Percentiles rank a stretch among this genome's conserved stretches.
Evolutionary conservation across 2,888 invertebrate species (phyloP).

Genomic region (Omphaloscelis lunosa): DNA sequence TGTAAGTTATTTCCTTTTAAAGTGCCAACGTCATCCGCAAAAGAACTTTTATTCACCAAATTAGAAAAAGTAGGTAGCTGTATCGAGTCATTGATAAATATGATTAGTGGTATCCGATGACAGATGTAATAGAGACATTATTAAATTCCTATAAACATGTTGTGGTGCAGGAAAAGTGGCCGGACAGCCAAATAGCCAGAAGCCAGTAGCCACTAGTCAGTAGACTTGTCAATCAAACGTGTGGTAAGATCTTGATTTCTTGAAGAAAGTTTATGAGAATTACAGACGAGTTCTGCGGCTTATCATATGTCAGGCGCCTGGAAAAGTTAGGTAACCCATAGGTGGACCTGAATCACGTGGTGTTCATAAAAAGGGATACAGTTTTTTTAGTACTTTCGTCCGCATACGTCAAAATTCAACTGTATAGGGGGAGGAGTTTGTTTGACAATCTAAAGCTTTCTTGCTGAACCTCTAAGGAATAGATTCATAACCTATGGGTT

Average conservation of each 20-base stretch:
- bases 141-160: conserved; percentile 56
- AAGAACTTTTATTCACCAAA: conserved; percentile 20
- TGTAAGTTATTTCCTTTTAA: conserved; percentile 10
- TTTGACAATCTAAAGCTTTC: neutral
- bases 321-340: conserved; percentile 47
- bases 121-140: conserved; percentile 73
- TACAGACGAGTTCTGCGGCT: conserved; percentile 60
- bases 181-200: conserved; percentile 31
- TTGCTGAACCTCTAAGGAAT: neutral
- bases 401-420: neutral
- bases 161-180: conserved; percentile 59
- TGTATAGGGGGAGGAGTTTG: neutral
- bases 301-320: conserved; percentile 59
- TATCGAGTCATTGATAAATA: conserved; percentile 46
- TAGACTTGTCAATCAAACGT: conserved; percentile 62
- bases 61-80: conserved; percentile 24
- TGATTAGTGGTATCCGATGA: conserved; percentile 62
- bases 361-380: neutral
- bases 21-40: conserved; percentile 19
- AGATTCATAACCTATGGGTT: too few species aligned
- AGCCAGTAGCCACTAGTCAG: conserved; percentile 13
- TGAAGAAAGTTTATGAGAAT: conserved; percentile 63
- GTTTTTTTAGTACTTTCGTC: neutral
- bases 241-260: conserved; percentile 40
- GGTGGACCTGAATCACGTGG: neutral